A percentile compares a stretch with the other conserved stretches of the same genome.
Evolutionary conservation across 2,113 vertebrate genomes (phyloP).

Genomic region (Mustelus asterias): DNA sequence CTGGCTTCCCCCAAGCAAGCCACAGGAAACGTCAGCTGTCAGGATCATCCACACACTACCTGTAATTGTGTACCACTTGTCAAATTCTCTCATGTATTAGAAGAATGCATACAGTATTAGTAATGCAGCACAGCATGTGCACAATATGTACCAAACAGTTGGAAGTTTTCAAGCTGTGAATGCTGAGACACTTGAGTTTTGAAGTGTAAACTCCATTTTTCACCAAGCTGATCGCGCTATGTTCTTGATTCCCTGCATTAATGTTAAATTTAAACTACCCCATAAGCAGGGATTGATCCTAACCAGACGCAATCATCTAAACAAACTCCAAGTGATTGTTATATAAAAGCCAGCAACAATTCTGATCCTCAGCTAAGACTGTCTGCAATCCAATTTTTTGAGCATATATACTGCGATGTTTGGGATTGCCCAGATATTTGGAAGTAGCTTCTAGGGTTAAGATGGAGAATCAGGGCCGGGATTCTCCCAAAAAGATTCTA

Average conservation of each 20-base stretch:
- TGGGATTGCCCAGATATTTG: background rate
- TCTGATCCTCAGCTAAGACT: background rate
- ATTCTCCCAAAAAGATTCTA: too few species aligned
- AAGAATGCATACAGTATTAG: background rate
- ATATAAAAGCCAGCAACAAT: background rate
- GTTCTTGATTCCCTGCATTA: background rate
- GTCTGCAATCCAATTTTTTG: background rate
- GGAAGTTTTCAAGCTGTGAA: background rate
- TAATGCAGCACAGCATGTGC: background rate
- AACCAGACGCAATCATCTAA: background rate
- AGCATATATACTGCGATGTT: background rate
- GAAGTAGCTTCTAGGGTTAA: background rate
- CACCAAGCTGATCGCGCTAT: background rate
- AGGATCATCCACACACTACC: background rate
- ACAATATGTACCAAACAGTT: background rate
- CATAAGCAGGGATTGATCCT: background rate
- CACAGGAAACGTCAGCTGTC: conserved; percentile 9
- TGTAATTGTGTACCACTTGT: background rate
- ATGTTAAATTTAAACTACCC: background rate
- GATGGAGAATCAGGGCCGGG: background rate
- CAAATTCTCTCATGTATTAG: background rate
- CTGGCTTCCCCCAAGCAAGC: background rate
- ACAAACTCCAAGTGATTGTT: background rate
- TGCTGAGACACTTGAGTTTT: background rate
- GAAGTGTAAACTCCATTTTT: background rate